Percentiles rank a stretch among this genome's conserved stretches.
These are phyloP conservation scores for Drosophila arizonae DNA, from an alignment of 1,140 invertebrate genomes.

Conservation along the genomic window DNA sequence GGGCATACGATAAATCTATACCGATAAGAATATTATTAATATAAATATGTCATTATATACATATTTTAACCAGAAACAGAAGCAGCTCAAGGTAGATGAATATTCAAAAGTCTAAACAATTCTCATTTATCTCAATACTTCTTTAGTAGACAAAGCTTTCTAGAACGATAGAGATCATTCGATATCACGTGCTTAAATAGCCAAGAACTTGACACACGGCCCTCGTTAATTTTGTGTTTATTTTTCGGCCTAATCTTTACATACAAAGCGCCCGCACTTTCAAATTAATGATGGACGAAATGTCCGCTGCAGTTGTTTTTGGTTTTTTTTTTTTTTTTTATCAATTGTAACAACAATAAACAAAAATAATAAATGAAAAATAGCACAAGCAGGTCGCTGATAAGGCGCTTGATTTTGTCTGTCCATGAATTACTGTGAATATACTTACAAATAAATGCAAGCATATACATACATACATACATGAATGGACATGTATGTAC, in stretches of 20 bases:
- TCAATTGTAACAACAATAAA: conserved; percentile 38
- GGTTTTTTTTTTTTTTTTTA: conserved; percentile 47
- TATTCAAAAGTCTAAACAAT: too few relatives aligned
- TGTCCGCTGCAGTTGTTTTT: conserved; percentile 30
- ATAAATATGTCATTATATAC: background rate
- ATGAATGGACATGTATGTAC: background rate
- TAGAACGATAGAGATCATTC: background rate
- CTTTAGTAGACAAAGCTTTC: background rate
- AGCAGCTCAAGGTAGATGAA: too few relatives aligned
- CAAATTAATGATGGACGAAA: conserved; percentile 37
- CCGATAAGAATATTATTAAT: too few relatives aligned
- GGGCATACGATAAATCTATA: background rate
- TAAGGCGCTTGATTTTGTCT: conserved; percentile 45
- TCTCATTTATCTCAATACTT: too few relatives aligned
- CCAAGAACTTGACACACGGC: background rate
- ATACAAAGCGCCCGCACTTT: conserved; percentile 37
- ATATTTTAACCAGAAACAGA: background rate
- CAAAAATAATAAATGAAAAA: conserved; percentile 42
- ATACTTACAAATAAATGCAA: background rate
- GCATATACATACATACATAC: background rate
- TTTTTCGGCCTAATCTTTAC: conserved; percentile 38
- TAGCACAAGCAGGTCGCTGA: conserved; percentile 68
- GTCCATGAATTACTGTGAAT: conserved; percentile 29
- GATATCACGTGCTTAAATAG: background rate
- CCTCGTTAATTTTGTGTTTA: conserved; percentile 25